phyloP scores from a whole-genome alignment of 2,888 invertebrate genomes.

The Megamerina dolium region DNA sequence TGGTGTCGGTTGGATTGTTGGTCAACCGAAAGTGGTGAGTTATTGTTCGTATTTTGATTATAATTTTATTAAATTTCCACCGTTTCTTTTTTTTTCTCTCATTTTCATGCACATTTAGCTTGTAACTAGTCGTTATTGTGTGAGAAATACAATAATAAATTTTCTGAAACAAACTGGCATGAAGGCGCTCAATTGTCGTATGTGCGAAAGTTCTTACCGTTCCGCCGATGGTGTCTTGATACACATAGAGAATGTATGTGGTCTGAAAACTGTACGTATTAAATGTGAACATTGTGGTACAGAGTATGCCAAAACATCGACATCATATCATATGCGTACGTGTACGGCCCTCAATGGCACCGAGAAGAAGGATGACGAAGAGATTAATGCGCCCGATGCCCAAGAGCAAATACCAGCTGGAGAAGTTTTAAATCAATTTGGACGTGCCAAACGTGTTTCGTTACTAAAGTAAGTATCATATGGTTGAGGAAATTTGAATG shows the following conservation, averaged over 20 bases:
- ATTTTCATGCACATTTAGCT: constrained; percentile 18
- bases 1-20: constrained; percentile 42
- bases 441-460: constrained; percentile 39
- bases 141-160: constrained; percentile 25
- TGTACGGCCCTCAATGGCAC: constrained; percentile 22
- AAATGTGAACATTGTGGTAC: constrained; percentile 33
- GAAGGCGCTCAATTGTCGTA: constrained; percentile 33
- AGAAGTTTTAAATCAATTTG: constrained; percentile 32
- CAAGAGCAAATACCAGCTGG: constrained; percentile 2
- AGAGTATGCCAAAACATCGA: constrained; percentile 24
- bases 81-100: neutral
- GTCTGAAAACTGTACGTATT: constrained; percentile 23
- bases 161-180: constrained; percentile 25
- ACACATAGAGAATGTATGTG: constrained; percentile 41
- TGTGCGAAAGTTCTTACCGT: constrained; percentile 31
- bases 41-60: neutral
- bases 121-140: constrained; percentile 23
- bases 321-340: constrained; percentile 25
- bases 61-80: neutral
- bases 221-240: constrained; percentile 36
- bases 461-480: constrained; percentile 35
- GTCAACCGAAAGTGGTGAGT: constrained; percentile 30
- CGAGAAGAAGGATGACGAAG: neutral
- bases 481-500: neutral
- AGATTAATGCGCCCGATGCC: neutral